These are phyloP conservation scores for Allygus modestus DNA, from an alignment of 2,888 invertebrate species.

Conservation along the genomic window DNA sequence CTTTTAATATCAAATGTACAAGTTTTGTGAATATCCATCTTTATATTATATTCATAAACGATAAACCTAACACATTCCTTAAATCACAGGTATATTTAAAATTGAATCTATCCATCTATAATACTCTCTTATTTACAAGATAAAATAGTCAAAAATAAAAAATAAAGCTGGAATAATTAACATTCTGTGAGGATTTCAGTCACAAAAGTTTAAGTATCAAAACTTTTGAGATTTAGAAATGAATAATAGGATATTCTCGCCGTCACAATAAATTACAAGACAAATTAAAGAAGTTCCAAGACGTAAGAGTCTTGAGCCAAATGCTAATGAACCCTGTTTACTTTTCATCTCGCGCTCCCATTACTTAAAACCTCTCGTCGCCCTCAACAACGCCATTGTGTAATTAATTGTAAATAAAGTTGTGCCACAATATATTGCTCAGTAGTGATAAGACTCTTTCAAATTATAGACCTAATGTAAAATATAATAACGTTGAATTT, in stretches of 20 bases:
- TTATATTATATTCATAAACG: too few relatives aligned
- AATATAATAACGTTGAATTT: too few relatives aligned
- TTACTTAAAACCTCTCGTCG: conserved; percentile 20
- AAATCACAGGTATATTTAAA: too few relatives aligned
- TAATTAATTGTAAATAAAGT: background rate
- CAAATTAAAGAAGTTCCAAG: conserved; percentile 38
- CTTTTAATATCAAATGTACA: too few relatives aligned
- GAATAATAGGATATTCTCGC: conserved; percentile 6
- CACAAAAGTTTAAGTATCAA: background rate
- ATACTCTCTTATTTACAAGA: too few relatives aligned
- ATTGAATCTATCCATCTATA: too few relatives aligned
- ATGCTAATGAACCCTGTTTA: conserved; percentile 41
- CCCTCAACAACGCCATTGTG: background rate
- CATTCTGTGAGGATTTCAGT: background rate
- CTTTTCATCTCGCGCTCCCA: conserved; percentile 28
- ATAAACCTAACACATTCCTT: too few relatives aligned
- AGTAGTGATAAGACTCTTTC: too few relatives aligned
- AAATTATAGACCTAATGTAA: too few relatives aligned
- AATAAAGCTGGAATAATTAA: too few relatives aligned
- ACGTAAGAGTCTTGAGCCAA: conserved; percentile 32
- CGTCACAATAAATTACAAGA: conserved; percentile 22
- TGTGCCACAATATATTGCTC: background rate
- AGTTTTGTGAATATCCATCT: too few relatives aligned
- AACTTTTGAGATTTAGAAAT: background rate
- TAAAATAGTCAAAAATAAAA: too few relatives aligned